Conservation (phyloP, 2,113 vertebrate genomes). For the Actenoides lindsayi region DNA sequence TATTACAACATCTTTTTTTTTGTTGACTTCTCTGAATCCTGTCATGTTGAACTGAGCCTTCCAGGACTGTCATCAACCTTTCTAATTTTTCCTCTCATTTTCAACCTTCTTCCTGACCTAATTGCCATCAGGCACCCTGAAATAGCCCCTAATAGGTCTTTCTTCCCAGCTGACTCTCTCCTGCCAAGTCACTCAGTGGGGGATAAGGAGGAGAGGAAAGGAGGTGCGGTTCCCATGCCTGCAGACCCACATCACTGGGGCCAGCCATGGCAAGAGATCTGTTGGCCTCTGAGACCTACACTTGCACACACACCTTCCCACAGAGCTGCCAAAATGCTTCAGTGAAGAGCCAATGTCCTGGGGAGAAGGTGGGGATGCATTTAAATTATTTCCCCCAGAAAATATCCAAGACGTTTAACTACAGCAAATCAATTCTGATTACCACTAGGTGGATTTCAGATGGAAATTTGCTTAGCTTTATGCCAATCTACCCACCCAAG, state of each 20-base stretch:
- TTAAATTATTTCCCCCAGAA: neutral
- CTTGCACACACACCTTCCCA: neutral
- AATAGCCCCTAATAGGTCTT: neutral
- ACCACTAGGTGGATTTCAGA: conserved; percentile 3
- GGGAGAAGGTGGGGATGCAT: neutral
- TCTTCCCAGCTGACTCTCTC: neutral
- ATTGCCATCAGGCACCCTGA: neutral
- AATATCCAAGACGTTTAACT: neutral
- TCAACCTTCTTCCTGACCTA: neutral
- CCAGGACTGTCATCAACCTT: neutral
- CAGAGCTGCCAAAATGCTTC: neutral
- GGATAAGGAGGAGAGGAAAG: neutral
- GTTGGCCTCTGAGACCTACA: neutral
- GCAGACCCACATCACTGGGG: accelerated
- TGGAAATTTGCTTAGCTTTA: neutral
- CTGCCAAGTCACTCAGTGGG: neutral
- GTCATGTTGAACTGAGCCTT: neutral
- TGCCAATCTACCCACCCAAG: neutral
- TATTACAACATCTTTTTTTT: neutral
- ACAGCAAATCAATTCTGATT: neutral
- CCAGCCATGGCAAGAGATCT: neutral
- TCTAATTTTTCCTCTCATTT: neutral
- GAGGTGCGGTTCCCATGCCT: accelerated
- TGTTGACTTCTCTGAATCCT: neutral
- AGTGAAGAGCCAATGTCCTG: accelerated